These are phyloP conservation scores for Ectropis crepuscularia DNA, from an alignment of 2,888 invertebrate species.

Conservation along the genomic window DNA sequence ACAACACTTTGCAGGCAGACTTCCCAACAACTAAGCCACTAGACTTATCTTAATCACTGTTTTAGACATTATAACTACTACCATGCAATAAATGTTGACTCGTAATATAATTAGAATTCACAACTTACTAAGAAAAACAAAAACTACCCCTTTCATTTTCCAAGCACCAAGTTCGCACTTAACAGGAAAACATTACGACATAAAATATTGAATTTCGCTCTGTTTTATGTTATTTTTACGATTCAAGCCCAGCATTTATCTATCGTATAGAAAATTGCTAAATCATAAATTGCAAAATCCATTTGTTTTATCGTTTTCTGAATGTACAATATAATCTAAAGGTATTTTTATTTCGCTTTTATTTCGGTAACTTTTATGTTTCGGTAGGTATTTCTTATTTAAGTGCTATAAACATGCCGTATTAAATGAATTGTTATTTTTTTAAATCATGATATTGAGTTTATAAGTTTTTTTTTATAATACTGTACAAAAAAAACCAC, in stretches of 20 bases:
- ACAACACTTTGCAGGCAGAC: too few relatives aligned
- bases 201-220: conserved; percentile 45
- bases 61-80: too few relatives aligned
- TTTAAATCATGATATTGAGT: too few relatives aligned
- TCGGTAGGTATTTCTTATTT: conserved; percentile 11
- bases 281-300: conserved; percentile 64
- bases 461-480: too few relatives aligned
- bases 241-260: conserved; percentile 55
- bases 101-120: not conserved
- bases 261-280: conserved; percentile 61
- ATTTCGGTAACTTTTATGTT: conserved; percentile 27
- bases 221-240: conserved; percentile 62
- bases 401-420: not conserved
- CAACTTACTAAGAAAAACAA: conserved; percentile 22
- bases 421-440: not conserved
- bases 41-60: too few relatives aligned
- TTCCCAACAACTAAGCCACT: too few relatives aligned
- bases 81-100: not conserved
- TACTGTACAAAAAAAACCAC: too few relatives aligned
- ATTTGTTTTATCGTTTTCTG: conserved; percentile 48
- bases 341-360: conserved; percentile 32
- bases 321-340: conserved; percentile 37
- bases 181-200: conserved; percentile 42
- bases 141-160: conserved; percentile 24
- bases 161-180: conserved; percentile 30